Conservation (phyloP, 2,797 vertebrate genomes). For the Rhynchotus rufescens region DNA sequence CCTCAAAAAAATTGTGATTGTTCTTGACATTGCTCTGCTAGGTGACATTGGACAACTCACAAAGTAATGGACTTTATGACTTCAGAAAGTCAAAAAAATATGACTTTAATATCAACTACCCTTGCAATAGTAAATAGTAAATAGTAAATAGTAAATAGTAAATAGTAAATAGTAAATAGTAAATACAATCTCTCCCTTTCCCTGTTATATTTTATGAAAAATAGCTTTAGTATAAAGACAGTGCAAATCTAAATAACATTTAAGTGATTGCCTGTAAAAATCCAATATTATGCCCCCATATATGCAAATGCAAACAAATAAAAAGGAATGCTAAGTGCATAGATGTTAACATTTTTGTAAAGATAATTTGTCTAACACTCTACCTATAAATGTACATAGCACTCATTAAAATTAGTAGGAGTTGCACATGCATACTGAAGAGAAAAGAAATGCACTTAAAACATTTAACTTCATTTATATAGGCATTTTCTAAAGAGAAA, state of each 20-base stretch:
- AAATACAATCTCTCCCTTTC: neutral
- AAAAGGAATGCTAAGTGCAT: neutral
- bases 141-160: too few relatives aligned
- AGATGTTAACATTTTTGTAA: neutral
- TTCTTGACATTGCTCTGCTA: neutral
- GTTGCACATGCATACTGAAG: neutral
- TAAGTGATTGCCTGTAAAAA: neutral
- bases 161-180: too few relatives aligned
- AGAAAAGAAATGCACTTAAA: neutral
- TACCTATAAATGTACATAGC: neutral
- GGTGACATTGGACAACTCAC: neutral
- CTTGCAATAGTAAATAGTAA: neutral
- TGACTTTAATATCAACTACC: neutral
- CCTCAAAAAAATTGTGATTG: neutral
- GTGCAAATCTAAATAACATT: neutral
- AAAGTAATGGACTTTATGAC: neutral
- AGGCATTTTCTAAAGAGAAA: neutral
- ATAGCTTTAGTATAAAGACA: neutral
- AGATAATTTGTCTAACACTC: constrained; percentile 6
- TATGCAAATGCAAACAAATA: neutral
- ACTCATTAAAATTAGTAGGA: neutral
- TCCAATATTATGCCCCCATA: neutral
- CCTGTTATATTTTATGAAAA: neutral
- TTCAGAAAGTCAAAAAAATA: too few relatives aligned
- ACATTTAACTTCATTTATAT: neutral